phyloP scores from a whole-genome alignment of 2,888 invertebrate genomes.

The Atethmia centrago region DNA sequence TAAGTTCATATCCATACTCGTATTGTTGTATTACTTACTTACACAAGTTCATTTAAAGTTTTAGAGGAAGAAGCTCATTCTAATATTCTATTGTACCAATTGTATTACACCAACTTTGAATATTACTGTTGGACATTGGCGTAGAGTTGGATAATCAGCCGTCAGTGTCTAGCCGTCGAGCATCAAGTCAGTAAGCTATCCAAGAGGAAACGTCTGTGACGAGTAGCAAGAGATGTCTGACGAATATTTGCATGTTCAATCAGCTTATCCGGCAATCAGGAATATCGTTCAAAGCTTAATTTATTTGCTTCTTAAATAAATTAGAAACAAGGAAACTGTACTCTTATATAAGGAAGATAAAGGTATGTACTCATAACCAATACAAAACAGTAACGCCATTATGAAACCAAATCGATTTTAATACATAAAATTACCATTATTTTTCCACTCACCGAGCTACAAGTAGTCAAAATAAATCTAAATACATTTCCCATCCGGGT shows the following conservation, averaged over 20 bases:
- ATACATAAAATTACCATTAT: conserved; percentile 44
- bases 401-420: conserved; percentile 15
- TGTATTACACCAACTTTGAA: not conserved
- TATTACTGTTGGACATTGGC: not conserved
- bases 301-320: not conserved
- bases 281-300: not conserved
- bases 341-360: not conserved
- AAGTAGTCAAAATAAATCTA: conserved; percentile 45
- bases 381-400: conserved; percentile 1
- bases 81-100: not conserved
- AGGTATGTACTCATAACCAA: not conserved
- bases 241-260: not conserved
- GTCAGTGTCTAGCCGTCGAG: not conserved
- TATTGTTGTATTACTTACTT: not conserved
- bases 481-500: conserved; percentile 39
- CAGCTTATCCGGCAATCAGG: not conserved
- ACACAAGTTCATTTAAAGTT: not conserved
- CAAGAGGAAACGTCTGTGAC: not conserved
- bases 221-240: not conserved
- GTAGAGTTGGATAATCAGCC: not conserved
- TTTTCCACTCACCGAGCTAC: conserved; percentile 11
- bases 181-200: not conserved
- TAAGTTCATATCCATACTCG: not conserved
- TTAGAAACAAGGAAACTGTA: not conserved
- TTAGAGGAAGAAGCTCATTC: not conserved